Evolutionary conservation across 2,888 invertebrate genomes (phyloP).

Genomic region (Dascillus cervinus): DNA sequence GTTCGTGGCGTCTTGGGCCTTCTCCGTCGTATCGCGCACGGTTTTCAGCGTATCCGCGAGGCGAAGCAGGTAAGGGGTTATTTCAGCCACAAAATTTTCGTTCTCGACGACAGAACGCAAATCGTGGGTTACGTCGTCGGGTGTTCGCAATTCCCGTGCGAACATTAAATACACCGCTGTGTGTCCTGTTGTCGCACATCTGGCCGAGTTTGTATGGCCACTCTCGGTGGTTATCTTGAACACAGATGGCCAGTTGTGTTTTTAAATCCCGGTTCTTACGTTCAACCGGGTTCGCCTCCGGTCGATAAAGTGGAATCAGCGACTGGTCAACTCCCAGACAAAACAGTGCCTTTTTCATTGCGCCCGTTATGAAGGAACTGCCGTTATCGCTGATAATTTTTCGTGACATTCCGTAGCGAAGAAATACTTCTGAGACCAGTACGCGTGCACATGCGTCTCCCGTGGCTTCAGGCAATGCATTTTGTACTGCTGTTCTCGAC

Average conservation of each 20-base stretch:
- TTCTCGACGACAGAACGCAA: constrained; percentile 19
- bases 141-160: constrained; percentile 30
- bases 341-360: constrained; percentile 29
- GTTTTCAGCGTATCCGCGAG: constrained; percentile 1
- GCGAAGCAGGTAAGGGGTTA: constrained; percentile 22
- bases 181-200: constrained; percentile 24
- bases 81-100: constrained; percentile 27
- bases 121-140: constrained; percentile 26
- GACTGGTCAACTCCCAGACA: constrained; percentile 24
- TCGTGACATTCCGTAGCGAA: constrained; percentile 30
- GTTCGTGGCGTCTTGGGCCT: constrained; percentile 7
- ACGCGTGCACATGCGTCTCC: constrained; percentile 6
- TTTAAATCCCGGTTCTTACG: constrained; percentile 25
- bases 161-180: constrained; percentile 30
- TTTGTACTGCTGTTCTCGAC: constrained; percentile 24
- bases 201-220: constrained; percentile 28
- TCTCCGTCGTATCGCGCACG: constrained; percentile 6
- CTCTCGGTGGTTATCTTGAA: constrained; percentile 21
- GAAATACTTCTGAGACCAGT: constrained; percentile 24
- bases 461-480: constrained; percentile 21
- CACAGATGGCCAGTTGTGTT: constrained; percentile 25
- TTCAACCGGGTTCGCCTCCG: constrained; percentile 29
- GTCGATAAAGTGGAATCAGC: constrained; percentile 22
- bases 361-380: constrained; percentile 25
- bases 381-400: constrained; percentile 33